Conservation (phyloP, 2,113 vertebrate species). For the Oenanthe oenanthe region DNA sequence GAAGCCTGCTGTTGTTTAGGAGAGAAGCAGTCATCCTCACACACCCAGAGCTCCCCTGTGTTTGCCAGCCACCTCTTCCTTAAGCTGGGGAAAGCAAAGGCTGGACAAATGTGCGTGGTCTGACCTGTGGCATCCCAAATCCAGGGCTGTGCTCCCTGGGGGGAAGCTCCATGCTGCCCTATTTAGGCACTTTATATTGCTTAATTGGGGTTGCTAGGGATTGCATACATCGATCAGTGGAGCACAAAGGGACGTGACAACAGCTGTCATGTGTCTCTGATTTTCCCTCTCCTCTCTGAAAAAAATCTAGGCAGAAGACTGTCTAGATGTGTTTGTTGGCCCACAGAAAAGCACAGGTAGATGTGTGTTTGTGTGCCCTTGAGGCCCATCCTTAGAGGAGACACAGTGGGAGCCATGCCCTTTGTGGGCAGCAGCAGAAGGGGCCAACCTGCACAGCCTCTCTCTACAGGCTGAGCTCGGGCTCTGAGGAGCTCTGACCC, state of each 20-base stretch:
- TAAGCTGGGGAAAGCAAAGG: not conserved
- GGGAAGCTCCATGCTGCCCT: not conserved
- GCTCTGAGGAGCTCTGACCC: not conserved
- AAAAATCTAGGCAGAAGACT: not conserved
- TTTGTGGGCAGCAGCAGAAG: not conserved
- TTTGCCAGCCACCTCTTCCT: not conserved
- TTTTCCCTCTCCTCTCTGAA: not conserved
- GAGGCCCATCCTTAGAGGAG: not conserved
- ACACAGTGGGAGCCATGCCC: rapidly evolving
- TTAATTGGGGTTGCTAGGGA: not conserved
- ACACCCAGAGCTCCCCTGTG: rapidly evolving
- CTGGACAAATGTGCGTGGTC: not conserved
- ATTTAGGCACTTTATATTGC: not conserved
- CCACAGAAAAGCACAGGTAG: not conserved
- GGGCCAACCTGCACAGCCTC: not conserved
- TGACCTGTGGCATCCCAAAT: not conserved
- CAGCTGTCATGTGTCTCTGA: not conserved
- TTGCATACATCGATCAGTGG: rapidly evolving
- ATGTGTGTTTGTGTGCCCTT: rapidly evolving
- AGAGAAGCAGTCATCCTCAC: not conserved
- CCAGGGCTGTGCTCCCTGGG: not conserved
- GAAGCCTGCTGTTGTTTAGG: not conserved
- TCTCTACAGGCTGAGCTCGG: not conserved
- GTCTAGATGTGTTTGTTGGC: not conserved
- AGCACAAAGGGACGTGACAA: rapidly evolving